A percentile compares a stretch with the other conserved stretches of the same genome.
phyloP scores from a whole-genome alignment of 1,140 invertebrate genomes.

The Temnothorax longispinosus region DNA sequence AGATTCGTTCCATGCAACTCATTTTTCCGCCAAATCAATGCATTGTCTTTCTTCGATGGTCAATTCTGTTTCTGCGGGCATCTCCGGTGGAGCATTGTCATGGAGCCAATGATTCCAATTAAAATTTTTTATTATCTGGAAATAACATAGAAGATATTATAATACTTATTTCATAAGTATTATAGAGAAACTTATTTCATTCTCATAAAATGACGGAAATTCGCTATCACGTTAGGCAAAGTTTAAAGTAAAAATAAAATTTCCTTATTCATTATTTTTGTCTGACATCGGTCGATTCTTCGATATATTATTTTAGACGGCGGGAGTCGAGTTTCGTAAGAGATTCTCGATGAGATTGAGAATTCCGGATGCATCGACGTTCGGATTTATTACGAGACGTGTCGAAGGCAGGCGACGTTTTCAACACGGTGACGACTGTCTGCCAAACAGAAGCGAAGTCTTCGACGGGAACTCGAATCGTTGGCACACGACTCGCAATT shows the following conservation, averaged over 20 bases:
- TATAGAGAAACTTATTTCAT: too few relatives aligned
- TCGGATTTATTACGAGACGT: constrained; percentile 28
- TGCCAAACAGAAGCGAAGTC: constrained; percentile 9
- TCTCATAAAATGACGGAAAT: neutral
- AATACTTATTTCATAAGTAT: too few relatives aligned
- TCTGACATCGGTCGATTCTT: neutral
- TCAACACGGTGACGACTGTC: constrained; percentile 10
- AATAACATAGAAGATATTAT: too few relatives aligned
- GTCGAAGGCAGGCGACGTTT: neutral
- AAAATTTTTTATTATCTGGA: too few relatives aligned
- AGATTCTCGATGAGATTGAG: constrained; percentile 37
- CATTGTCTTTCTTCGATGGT: too few relatives aligned
- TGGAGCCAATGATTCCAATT: too few relatives aligned
- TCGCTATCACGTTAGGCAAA: constrained; percentile 2
- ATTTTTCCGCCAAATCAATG: too few relatives aligned
- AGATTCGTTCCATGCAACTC: too few relatives aligned
- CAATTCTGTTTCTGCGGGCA: too few relatives aligned
- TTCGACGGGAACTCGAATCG: constrained; percentile 5
- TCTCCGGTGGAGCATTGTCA: too few relatives aligned
- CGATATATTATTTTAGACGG: constrained; percentile 4
- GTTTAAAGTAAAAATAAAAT: constrained; percentile 16
- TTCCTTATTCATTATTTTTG: constrained; percentile 8
- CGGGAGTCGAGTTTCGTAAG: neutral
- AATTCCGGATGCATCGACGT: constrained; percentile 9
- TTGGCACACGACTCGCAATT: constrained; percentile 39